phyloP scores from a whole-genome alignment of 2,113 vertebrate genomes.

The Calyptomena viridis region DNA sequence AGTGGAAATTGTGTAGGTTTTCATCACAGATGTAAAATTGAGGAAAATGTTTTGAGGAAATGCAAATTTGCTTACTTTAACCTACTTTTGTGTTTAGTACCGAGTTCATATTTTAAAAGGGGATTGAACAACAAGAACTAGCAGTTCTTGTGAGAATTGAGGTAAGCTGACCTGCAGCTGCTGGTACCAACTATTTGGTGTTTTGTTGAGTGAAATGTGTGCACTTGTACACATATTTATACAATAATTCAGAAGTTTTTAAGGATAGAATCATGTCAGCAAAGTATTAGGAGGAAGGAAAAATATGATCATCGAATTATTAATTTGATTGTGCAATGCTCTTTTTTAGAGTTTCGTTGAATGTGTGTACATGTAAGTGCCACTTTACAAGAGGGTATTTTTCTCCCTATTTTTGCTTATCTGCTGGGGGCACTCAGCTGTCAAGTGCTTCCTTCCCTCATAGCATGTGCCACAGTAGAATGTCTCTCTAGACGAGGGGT shows the following conservation, averaged over 20 bases:
- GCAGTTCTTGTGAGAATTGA: neutral
- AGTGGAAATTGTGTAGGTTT: neutral
- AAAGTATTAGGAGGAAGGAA: neutral
- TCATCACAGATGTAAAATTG: neutral
- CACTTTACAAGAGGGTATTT: neutral
- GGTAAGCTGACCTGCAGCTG: neutral
- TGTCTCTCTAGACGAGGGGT: neutral
- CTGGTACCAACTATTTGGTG: neutral
- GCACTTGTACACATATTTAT: rapidly evolving
- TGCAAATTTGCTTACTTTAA: neutral
- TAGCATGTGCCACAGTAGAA: neutral
- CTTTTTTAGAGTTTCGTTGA: neutral
- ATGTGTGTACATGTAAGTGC: no score
- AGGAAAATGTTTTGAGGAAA: neutral
- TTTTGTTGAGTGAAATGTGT: neutral
- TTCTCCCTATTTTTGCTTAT: neutral
- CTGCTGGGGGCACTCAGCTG: neutral
- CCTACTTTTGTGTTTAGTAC: neutral
- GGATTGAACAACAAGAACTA: neutral
- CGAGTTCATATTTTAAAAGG: neutral
- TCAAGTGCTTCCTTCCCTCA: neutral
- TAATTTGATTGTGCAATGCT: neutral
- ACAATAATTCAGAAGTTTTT: neutral
- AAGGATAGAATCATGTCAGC: neutral
- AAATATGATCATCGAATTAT: neutral